Base-by-base conservation (phyloP, 2,113 vertebrate species). In the Myotis lucifugus region DNA sequence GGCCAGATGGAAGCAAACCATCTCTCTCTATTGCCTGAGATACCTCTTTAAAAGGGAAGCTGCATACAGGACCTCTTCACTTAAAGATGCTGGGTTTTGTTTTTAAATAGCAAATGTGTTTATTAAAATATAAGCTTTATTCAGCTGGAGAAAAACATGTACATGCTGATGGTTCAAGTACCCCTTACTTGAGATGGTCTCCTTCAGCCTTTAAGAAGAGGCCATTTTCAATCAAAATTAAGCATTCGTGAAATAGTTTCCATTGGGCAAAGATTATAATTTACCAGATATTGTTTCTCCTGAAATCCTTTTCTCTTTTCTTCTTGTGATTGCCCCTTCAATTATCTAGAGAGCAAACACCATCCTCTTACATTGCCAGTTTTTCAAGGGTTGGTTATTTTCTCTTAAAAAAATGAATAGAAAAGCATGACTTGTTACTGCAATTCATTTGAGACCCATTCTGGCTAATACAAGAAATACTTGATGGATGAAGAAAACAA, bases 361-460 rank as follows among this genome's bases (percentile, higher is more conserved):
- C 66, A 95, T 34, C 88, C 77, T 88, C 84, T 81, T 77, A 85
- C 13, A 67, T 40, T 59, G 50, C 6, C 34, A 78, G 8, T 61
- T 94, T 94, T 81, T 66, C 79, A 74, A 46, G 34, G 18, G 10
- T 37, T 83, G 56, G 10, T 77, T 74, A 88, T 81, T 40, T 79
- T 69, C 18, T 92, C 83, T 86, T 86, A 42, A 77, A 85, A n/a
- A 79, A 82, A 69, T 69, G 27, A 32, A 84, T 5, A 72, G 56
- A 88, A 77, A 90, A 79, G 15, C 29, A 77, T 59, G 50, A 76
- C 29, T 56, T 87, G 32, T 64, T 91, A 88, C 32, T 69, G 19
- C 37, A 94, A 92, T 83, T 89, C 56, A 87, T 69, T 69, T 72
- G 66, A 94, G 81, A 90, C 18, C 40, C 72, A 82, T 92, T 95